phyloP scores from a whole-genome alignment of 1,140 invertebrate species.

The Whitmania pigra region DNA sequence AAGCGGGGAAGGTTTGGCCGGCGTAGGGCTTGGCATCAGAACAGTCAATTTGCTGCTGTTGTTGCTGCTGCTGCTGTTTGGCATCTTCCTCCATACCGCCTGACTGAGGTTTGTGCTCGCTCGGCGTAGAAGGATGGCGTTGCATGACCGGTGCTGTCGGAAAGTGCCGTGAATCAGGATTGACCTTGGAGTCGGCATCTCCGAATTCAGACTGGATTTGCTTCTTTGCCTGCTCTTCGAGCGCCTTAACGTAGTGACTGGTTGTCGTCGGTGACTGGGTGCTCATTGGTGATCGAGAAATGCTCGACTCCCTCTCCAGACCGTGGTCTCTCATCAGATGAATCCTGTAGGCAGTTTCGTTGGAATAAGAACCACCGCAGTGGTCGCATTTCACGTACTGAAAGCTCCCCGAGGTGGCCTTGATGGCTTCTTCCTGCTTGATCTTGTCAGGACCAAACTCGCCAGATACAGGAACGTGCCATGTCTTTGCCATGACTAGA shows the following conservation, averaged over 20 bases:
- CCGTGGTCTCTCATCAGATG: slow-evolving; percentile 17
- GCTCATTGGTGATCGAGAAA: background rate
- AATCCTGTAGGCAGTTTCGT: background rate
- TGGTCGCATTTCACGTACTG: background rate
- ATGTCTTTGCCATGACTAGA: slow-evolving; percentile 15
- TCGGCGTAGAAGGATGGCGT: background rate
- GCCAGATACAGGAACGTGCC: slow-evolving; percentile 7
- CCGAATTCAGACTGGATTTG: background rate
- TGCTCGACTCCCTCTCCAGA: background rate
- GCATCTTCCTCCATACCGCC: background rate
- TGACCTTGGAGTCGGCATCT: background rate
- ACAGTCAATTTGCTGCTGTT: slow-evolving; percentile 16
- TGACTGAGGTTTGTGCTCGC: background rate
- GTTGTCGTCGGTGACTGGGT: background rate
- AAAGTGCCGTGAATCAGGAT: too few species aligned
- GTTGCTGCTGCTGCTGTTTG: slow-evolving; percentile 17
- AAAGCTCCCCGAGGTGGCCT: background rate
- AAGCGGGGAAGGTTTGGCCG: background rate
- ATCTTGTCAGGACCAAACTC: background rate
- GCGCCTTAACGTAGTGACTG: background rate
- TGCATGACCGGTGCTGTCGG: too few species aligned
- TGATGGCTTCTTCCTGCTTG: background rate
- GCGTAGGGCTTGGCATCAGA: background rate
- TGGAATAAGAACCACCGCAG: background rate
- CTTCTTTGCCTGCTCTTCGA: background rate